Conservation (phyloP, 1,140 invertebrate genomes). For the Drosophila fuyamai region DNA sequence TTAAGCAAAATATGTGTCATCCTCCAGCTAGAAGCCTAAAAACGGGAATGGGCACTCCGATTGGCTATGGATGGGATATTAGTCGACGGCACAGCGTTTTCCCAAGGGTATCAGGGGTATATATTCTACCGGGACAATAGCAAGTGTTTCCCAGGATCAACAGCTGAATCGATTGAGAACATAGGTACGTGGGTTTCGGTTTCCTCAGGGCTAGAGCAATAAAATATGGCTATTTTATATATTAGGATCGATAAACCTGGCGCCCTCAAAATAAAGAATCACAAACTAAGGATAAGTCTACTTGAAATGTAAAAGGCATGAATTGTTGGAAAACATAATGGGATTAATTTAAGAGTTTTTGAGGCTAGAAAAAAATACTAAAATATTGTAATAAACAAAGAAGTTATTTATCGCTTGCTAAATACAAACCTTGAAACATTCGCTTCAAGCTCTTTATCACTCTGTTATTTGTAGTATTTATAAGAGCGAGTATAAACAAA, state of each 20-base stretch:
- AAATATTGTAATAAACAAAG: too few relatives aligned
- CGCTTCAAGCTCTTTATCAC: not conserved
- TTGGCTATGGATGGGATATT: slow-evolving; percentile 37
- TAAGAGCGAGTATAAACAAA: not conserved
- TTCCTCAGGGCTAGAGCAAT: not conserved
- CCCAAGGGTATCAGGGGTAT: slow-evolving; percentile 33
- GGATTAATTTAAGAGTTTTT: too few relatives aligned
- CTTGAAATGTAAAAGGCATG: not conserved
- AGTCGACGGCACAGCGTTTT: slow-evolving; percentile 28
- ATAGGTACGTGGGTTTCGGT: slow-evolving; percentile 7
- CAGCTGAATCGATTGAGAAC: slow-evolving; percentile 3
- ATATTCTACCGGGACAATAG: slow-evolving; percentile 1
- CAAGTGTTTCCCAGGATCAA: slow-evolving; percentile 23
- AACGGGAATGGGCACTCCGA: slow-evolving; percentile 32
- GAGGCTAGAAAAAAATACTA: too few relatives aligned
- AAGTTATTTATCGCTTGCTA: too few relatives aligned
- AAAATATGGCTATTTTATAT: slow-evolving; percentile 31
- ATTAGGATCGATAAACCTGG: slow-evolving; percentile 2
- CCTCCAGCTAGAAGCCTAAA: slow-evolving; percentile 25
- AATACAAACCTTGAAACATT: too few relatives aligned
- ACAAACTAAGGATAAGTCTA: not conserved
- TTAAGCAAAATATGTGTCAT: slow-evolving; percentile 80
- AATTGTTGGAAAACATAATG: too few relatives aligned
- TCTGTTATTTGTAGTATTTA: not conserved
- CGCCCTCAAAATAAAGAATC: not conserved